Conservation (phyloP, 2,113 vertebrate species). For the Siphamia tubifer region DNA sequence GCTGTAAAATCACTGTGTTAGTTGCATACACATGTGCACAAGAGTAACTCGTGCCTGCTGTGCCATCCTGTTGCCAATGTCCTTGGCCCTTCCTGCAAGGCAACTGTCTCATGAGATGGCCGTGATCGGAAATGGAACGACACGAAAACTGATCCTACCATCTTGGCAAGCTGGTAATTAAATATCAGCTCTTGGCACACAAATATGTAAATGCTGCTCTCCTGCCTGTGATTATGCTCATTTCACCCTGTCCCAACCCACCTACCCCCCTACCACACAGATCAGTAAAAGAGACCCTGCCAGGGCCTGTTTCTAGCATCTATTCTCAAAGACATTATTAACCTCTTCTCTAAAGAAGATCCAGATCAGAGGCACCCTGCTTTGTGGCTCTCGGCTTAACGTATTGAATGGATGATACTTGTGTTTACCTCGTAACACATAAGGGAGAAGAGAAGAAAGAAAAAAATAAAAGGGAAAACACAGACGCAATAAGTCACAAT, state of each 20-base stretch:
- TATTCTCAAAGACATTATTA: constrained; percentile 63
- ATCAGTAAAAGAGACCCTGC: constrained; percentile 38
- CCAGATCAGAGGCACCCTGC: constrained; percentile 37
- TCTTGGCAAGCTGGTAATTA: constrained; percentile 65
- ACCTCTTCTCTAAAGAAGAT: constrained; percentile 48
- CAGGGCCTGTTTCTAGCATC: constrained; percentile 34
- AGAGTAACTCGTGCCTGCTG: constrained; percentile 24
- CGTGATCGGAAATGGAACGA: constrained; percentile 56
- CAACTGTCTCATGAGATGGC: constrained; percentile 43
- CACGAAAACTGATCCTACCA: constrained; percentile 39
- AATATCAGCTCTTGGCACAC: constrained; percentile 64
- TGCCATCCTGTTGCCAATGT: constrained; percentile 31
- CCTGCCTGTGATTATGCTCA: neutral
- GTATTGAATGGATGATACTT: constrained; percentile 22
- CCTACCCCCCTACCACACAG: neutral
- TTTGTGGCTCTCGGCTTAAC: constrained; percentile 22
- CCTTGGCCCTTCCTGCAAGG: constrained; percentile 47
- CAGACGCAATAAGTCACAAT: constrained; percentile 25
- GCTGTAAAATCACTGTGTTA: constrained; percentile 16
- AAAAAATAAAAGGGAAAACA: neutral
- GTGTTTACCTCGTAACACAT: constrained; percentile 2
- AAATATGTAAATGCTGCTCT: constrained; percentile 47
- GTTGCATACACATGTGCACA: constrained; percentile 44
- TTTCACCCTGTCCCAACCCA: neutral
- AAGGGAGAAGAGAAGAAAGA: neutral